Evolutionary conservation across 2,888 invertebrate genomes (phyloP).

Genomic region (Orthosia cruda): DNA sequence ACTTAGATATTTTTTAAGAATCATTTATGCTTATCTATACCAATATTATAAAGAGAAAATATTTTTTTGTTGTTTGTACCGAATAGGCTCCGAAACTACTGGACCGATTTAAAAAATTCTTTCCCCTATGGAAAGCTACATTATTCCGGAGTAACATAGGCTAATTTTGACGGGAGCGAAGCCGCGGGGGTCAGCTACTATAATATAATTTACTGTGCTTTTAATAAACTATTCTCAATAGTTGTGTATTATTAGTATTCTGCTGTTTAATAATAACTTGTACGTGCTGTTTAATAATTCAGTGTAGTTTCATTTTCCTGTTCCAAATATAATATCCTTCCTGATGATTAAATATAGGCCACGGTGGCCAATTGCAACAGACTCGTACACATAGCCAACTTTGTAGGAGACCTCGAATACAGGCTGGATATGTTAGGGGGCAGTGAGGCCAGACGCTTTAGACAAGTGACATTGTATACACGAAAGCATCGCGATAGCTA

Average conservation of each 20-base stretch:
- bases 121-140: too few species aligned
- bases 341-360: neutral
- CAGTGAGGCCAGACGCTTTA: neutral
- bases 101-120: too few species aligned
- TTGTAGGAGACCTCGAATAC: neutral
- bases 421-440: neutral
- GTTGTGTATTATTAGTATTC: neutral
- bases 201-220: neutral
- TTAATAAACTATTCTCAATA: neutral
- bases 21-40: too few species aligned
- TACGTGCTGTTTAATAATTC: neutral
- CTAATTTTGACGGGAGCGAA: too few species aligned
- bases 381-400: neutral
- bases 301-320: neutral
- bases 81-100: too few species aligned
- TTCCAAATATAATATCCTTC: neutral
- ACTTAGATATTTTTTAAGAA: neutral
- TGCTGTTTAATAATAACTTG: neutral
- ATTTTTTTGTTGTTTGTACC: too few species aligned
- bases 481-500: too few species aligned
- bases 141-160: too few species aligned
- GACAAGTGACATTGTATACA: too few species aligned
- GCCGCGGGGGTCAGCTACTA: too few species aligned
- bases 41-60: too few species aligned
- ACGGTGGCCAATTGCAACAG: neutral